A percentile compares a stretch with the other conserved stretches of the same genome.
These are phyloP conservation scores for Automeris io DNA, from an alignment of 2,888 invertebrate genomes.

Conservation along the genomic window DNA sequence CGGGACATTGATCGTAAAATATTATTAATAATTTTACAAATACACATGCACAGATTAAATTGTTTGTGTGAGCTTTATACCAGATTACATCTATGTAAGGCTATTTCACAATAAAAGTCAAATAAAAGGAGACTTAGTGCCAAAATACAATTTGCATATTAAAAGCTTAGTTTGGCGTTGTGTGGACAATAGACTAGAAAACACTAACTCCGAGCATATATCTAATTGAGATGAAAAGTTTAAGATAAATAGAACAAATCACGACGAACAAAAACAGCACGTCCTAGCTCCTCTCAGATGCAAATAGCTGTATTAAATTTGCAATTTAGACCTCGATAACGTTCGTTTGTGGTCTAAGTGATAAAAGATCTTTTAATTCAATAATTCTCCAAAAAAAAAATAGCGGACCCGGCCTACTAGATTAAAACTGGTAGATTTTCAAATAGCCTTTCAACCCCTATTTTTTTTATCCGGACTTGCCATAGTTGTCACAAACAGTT, in stretches of 20 bases:
- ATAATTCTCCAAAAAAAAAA: background rate
- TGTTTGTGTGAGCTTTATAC: no score
- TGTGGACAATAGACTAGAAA: slow-evolving; percentile 31
- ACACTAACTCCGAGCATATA: slow-evolving; percentile 24
- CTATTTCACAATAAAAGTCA: slow-evolving; percentile 4
- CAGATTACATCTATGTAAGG: no score
- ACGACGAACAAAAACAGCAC: slow-evolving; percentile 57
- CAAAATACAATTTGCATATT: slow-evolving; percentile 13
- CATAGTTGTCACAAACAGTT: no score
- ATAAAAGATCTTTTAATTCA: slow-evolving; percentile 14
- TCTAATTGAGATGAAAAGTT: slow-evolving; percentile 65
- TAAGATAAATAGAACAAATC: slow-evolving; percentile 69
- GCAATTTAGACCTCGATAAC: slow-evolving; percentile 69
- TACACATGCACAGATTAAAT: no score
- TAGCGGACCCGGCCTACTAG: background rate
- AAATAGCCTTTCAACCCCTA: no score
- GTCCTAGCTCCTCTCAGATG: slow-evolving; percentile 68
- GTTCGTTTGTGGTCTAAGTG: slow-evolving; percentile 29
- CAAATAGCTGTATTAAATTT: slow-evolving; percentile 74
- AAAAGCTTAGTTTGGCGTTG: slow-evolving; percentile 23
- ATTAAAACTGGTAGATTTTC: no score
- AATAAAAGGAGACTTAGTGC: background rate
- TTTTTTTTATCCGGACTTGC: no score
- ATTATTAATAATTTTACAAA: no score
- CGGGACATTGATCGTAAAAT: no score